These are phyloP conservation scores for Coboldia fuscipes DNA, from an alignment of 1,140 invertebrate species.

Conservation along the genomic window DNA sequence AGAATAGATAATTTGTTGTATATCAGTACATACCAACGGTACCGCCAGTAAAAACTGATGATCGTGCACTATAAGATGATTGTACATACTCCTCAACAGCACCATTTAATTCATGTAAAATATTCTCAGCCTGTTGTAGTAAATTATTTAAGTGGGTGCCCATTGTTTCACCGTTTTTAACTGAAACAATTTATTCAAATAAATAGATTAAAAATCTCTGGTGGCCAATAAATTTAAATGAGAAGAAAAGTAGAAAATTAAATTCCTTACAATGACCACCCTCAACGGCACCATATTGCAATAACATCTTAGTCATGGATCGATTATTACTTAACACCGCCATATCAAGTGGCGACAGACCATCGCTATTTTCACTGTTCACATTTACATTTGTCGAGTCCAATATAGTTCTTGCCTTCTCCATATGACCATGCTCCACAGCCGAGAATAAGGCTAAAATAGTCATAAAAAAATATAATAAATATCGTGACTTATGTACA, in stretches of 20 bases:
- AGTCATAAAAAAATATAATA: constrained; percentile 9
- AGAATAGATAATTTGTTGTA: no score
- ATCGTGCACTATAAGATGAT: constrained; percentile 13
- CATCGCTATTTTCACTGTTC: constrained; percentile 76
- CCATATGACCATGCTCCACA: constrained; percentile 79
- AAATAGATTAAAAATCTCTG: neutral
- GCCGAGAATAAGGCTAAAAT: constrained; percentile 69
- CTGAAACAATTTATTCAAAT: constrained; percentile 24
- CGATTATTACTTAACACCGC: constrained; percentile 75
- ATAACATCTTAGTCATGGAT: constrained; percentile 66
- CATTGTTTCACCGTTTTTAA: constrained; percentile 42
- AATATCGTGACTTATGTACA: no score
- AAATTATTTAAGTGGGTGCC: constrained; percentile 50
- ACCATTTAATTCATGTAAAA: constrained; percentile 48
- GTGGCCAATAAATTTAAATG: neutral
- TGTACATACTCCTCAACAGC: constrained; percentile 14
- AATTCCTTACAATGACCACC: constrained; percentile 63
- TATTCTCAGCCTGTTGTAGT: constrained; percentile 55
- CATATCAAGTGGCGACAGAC: constrained; percentile 71
- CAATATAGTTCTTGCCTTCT: constrained; percentile 70
- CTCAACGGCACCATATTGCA: constrained; percentile 72
- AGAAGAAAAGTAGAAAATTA: constrained; percentile 4
- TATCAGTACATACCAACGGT: constrained; percentile 13
- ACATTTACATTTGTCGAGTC: constrained; percentile 79
- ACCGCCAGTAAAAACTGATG: constrained; percentile 20